Percentiles rank a stretch among this genome's conserved stretches.
These are phyloP conservation scores for Stegophylla sp. DNA, from an alignment of 2,888 invertebrate genomes.

Conservation along the genomic window DNA sequence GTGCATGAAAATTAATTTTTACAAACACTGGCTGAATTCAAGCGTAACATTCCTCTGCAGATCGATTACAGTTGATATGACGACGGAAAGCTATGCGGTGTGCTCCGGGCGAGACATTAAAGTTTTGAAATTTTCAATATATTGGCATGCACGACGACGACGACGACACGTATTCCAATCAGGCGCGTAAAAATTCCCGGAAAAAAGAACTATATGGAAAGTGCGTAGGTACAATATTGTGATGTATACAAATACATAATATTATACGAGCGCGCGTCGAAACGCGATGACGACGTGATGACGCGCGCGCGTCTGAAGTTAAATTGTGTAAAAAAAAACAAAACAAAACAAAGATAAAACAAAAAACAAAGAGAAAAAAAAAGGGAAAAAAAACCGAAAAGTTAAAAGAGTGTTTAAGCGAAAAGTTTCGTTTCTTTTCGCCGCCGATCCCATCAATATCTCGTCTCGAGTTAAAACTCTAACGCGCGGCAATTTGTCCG, in stretches of 20 bases:
- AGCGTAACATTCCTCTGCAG: no score
- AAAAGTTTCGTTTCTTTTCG: constrained; percentile 27
- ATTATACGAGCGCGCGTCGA: neutral
- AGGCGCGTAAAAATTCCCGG: neutral
- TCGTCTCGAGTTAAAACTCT: constrained; percentile 4
- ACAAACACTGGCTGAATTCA: no score
- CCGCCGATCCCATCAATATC: neutral
- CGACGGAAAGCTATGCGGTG: no score
- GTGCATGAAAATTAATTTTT: neutral
- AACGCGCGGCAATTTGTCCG: constrained; percentile 16
- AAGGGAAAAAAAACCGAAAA: neutral
- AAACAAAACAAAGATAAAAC: no score
- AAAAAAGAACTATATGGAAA: neutral
- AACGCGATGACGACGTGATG: no score
- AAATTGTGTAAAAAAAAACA: neutral
- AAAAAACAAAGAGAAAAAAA: neutral
- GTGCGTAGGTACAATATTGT: no score
- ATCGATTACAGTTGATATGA: no score
- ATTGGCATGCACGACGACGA: no score
- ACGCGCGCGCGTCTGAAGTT: constrained; percentile 11
- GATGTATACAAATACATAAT: neutral
- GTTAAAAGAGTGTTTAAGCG: neutral
- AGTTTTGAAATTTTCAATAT: no score
- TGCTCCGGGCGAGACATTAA: no score
- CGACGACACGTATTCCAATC: no score